These are phyloP conservation scores for Drosophila pegasa DNA, from an alignment of 2,888 invertebrate species.

Conservation along the genomic window DNA sequence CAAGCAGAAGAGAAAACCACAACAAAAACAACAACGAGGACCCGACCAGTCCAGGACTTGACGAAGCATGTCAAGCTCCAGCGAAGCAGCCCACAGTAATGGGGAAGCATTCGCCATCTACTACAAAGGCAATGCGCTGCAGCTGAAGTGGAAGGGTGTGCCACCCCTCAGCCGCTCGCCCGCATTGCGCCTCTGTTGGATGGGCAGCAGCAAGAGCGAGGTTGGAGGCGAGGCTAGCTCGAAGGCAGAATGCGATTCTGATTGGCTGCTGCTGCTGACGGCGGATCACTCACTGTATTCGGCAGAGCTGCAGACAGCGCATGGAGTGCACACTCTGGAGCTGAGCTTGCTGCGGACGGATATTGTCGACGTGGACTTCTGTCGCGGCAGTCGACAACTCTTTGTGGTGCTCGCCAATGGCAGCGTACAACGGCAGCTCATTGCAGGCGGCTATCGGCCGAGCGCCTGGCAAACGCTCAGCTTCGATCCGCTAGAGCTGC, in stretches of 20 bases:
- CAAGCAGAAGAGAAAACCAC: constrained; percentile 27
- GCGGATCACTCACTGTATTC: constrained; percentile 67
- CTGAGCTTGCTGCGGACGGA: constrained; percentile 62
- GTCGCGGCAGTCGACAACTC: constrained; percentile 59
- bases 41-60: too few species aligned
- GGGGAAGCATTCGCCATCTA: constrained; percentile 68
- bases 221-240: not conserved
- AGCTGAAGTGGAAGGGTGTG: constrained; percentile 68
- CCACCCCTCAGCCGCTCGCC: constrained; percentile 67
- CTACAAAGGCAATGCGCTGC: constrained; percentile 54
- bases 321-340: constrained; percentile 36
- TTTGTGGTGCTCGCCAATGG: constrained; percentile 66
- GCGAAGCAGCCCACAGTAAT: constrained; percentile 20
- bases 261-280: constrained; percentile 64
- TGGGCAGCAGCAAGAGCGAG: constrained; percentile 8
- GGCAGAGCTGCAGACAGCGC: constrained; percentile 22
- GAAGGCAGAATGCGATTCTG: constrained; percentile 6
- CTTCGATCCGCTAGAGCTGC: constrained; percentile 82
- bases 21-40: constrained; percentile 49
- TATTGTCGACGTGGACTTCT: constrained; percentile 75
- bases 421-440: constrained; percentile 56
- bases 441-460: constrained; percentile 36
- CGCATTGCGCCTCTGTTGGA: constrained; percentile 64
- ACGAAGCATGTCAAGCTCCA: constrained; percentile 40
- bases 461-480: constrained; percentile 75